Percentiles rank a stretch among this genome's conserved stretches.
Conservation (phyloP, 1,140 invertebrate genomes). For the Zaprionus nigranus region DNA sequence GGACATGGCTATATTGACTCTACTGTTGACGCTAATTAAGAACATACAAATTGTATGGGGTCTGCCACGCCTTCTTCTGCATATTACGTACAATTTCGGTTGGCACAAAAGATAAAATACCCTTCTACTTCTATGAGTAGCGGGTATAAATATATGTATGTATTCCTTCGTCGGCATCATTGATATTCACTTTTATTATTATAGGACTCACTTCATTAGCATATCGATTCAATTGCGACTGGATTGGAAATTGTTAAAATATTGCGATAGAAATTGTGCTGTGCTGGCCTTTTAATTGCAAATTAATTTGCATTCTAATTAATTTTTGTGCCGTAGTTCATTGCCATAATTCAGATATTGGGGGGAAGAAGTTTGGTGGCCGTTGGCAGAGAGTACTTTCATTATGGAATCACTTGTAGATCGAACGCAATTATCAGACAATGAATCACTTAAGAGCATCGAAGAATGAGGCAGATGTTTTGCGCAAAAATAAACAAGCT, state of each 20-base stretch:
- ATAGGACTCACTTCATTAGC: conserved; percentile 25
- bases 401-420: conserved; percentile 35
- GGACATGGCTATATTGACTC: too few relatives aligned
- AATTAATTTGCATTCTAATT: conserved; percentile 79
- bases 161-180: not conserved
- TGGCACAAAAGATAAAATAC: too few relatives aligned
- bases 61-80: too few relatives aligned
- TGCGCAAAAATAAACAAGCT: conserved; percentile 48
- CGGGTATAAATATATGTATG: conserved; percentile 1
- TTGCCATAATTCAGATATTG: conserved; percentile 20
- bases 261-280: conserved; percentile 20
- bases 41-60: too few relatives aligned
- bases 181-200: not conserved
- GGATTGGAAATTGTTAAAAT: conserved; percentile 24
- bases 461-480: conserved; percentile 37
- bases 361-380: not conserved
- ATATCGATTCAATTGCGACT: conserved; percentile 19
- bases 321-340: conserved; percentile 48
- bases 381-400: conserved; percentile 1
- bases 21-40: too few relatives aligned
- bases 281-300: conserved; percentile 62
- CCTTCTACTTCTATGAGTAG: too few relatives aligned
- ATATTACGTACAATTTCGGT: too few relatives aligned
- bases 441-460: conserved; percentile 24
- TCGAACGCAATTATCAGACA: conserved; percentile 66